Evolutionary conservation across 2,113 vertebrate species (phyloP).

Genomic region (Galbula dea): DNA sequence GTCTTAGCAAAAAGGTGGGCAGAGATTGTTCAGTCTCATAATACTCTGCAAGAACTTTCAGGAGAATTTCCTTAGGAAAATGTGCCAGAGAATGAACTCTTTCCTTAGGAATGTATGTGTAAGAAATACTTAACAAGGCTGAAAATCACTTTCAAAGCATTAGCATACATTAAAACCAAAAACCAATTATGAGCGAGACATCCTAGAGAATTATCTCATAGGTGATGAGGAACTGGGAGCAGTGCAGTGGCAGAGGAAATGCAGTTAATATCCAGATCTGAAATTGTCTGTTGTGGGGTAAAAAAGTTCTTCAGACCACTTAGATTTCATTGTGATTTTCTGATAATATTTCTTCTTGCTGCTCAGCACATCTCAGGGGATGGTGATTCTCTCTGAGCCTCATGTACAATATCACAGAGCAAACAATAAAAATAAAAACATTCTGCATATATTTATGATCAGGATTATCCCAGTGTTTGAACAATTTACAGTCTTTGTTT

Average conservation of each 20-base stretch:
- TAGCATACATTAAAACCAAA: conserved; percentile 17
- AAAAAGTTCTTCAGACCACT: background rate
- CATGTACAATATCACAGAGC: background rate
- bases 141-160: conserved; percentile 1
- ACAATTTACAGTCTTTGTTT: conserved; percentile 41
- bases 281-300: background rate
- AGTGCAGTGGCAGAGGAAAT: background rate
- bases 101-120: conserved; percentile 1
- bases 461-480: conserved; percentile 39
- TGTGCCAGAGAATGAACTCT: conserved; percentile 10
- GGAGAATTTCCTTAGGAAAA: conserved; percentile 43
- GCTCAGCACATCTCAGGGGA: background rate
- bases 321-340: conserved; percentile 8
- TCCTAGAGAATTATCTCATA: background rate
- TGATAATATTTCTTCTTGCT: background rate
- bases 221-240: background rate
- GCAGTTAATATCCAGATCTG: background rate
- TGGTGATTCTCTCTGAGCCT: background rate
- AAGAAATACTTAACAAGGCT: background rate
- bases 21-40: background rate
- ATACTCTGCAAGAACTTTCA: background rate
- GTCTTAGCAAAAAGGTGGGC: background rate
- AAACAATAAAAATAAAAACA: conserved; percentile 55
- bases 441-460: conserved; percentile 50
- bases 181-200: background rate